Evolutionary conservation across 2,113 vertebrate species (phyloP), one percentile per base, ranked within the genome.

Genomic region (Tauraco erythrolophus): DNA sequence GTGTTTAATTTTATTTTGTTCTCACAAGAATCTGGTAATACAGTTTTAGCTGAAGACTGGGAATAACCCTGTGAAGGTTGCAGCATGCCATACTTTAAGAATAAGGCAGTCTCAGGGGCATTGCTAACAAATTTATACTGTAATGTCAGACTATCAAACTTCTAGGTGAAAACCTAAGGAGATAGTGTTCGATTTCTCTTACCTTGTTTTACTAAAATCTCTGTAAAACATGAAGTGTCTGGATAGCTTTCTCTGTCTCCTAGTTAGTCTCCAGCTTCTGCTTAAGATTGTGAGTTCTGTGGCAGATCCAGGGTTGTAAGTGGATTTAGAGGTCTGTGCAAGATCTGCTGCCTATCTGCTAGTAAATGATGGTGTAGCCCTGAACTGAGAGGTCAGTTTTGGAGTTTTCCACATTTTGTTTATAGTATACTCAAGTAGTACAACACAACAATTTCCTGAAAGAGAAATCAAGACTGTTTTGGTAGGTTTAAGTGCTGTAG

Each of bases 1-100:
- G 30, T 81, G 79, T 46, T 90, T 94, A 60, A 80, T 94, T 85
- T 94, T 88, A 78, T 84, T 91, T 91, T 89, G 79, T 88, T 92
- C 85, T 84, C 60, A 77, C 46, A 81, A 81, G 68, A 81, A 85
- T 48, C 56, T 25, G 28, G 54, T 93, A 86, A 81, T 93, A 82
- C 92, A 62, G 83, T 75, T 78, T 58, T 56, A 79, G 54, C 68
- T 66, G 68, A 68, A 89, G 48, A 23, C 39, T 86, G 41, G 60
- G 31, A 90, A 19, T 84, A 77, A 72, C 31, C 72, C 35, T 24
- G 14, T 60, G 54, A 93, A 86, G 62, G 50, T 35, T 88, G 56
- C 61, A 75, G 33, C 31, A 53, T 79, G 66, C 39, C 15, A 1
- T 64, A 53, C 53, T 79, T 89, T 76, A 76, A 70, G 41, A 85